A percentile compares a stretch with the other conserved stretches of the same genome.
These are phyloP conservation scores for Ceratotherium simum DNA, from an alignment of 2,113 vertebrate genomes.

Conservation along the genomic window DNA sequence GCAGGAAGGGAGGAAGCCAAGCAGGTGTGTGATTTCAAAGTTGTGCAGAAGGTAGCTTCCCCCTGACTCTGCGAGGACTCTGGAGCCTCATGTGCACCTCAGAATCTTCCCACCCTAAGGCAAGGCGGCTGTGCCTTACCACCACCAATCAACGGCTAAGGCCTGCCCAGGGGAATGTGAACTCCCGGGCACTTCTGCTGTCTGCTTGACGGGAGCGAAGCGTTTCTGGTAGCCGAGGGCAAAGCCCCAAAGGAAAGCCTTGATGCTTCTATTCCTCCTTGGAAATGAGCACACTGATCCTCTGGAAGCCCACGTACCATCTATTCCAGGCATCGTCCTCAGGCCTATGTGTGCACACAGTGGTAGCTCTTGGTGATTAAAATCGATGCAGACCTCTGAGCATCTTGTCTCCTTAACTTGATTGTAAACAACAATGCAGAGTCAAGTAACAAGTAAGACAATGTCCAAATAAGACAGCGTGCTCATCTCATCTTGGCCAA, in stretches of 20 bases:
- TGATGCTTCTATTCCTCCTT: not conserved
- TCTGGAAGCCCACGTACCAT: not conserved
- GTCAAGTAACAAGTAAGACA: not conserved
- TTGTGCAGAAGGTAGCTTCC: not conserved
- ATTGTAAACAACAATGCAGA: not conserved
- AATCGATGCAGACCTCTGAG: not conserved
- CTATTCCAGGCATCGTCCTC: not conserved
- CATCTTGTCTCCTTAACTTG: not conserved
- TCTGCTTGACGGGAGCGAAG: not conserved
- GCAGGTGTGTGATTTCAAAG: not conserved
- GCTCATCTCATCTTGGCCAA: not conserved
- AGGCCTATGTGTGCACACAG: not conserved
- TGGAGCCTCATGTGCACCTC: not conserved
- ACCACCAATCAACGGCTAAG: not conserved
- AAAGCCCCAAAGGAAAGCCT: not conserved
- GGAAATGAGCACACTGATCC: not conserved
- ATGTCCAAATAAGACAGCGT: not conserved
- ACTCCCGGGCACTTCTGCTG: not conserved
- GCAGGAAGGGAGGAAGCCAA: not conserved
- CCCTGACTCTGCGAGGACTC: not conserved
- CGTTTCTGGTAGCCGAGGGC: not conserved
- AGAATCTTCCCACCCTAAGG: not conserved
- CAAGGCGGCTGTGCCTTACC: not conserved
- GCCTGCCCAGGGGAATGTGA: fast-evolving
- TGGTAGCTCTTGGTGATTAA: not conserved